Evolutionary conservation across 2,797 vertebrate species (phyloP).

Genomic region (Centroberyx gerrardi): DNA sequence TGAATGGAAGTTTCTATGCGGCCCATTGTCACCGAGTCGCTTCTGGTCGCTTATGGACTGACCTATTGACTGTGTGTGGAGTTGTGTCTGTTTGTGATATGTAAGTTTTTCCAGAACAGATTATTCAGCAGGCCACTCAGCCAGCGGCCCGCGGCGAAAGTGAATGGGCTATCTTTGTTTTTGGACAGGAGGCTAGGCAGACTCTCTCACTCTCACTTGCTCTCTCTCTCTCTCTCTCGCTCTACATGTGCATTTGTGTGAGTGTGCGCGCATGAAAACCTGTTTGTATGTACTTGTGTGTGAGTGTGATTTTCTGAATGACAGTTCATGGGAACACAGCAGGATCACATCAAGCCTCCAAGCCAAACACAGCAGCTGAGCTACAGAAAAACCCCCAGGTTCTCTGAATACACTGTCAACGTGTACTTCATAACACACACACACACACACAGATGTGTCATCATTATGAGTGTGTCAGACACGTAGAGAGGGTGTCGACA

Average conservation of each 20-base stretch:
- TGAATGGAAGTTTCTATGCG: slow-evolving; percentile 68
- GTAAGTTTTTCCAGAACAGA: slow-evolving; percentile 64
- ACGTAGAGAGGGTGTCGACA: background rate
- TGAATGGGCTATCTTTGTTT: slow-evolving; percentile 36
- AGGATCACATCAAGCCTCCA: slow-evolving; percentile 5
- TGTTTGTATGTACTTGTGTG: slow-evolving; percentile 33
- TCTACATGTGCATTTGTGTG: background rate
- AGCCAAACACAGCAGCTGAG: slow-evolving; percentile 29
- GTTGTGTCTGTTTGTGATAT: slow-evolving; percentile 48
- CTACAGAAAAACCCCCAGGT: slow-evolving; percentile 13
- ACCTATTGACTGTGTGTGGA: slow-evolving; percentile 57
- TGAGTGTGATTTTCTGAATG: slow-evolving; percentile 4
- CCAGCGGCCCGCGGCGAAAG: slow-evolving; percentile 9
- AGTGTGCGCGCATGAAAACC: background rate
- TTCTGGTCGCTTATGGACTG: slow-evolving; percentile 71
- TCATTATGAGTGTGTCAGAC: slow-evolving; percentile 29
- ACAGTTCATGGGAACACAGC: slow-evolving; percentile 10
- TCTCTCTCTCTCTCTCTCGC: background rate
- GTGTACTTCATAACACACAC: slow-evolving; percentile 17
- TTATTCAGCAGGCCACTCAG: slow-evolving; percentile 55
- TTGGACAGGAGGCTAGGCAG: background rate
- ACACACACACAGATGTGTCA: slow-evolving; percentile 7
- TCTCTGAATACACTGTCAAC: slow-evolving; percentile 10
- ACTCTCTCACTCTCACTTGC: background rate
- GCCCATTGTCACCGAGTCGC: slow-evolving; percentile 70